Percentiles rank a stretch among this genome's conserved stretches.
Conservation (phyloP, 2,797 vertebrate genomes). For the Coregonus sp. region DNA sequence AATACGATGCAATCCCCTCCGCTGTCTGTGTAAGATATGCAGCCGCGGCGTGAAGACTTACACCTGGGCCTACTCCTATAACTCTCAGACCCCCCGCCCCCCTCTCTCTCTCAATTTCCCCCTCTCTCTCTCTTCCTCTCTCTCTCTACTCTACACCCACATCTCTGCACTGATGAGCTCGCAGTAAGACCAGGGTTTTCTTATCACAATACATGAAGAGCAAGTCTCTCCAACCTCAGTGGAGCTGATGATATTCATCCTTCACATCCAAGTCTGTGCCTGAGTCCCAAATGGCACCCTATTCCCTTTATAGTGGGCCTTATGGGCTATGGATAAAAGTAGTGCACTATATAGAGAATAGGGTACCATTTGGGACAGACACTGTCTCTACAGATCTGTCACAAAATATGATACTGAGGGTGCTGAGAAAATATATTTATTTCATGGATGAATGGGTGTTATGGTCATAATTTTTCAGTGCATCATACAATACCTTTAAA, state of each 20-base stretch:
- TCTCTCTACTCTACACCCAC: neutral
- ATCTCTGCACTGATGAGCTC: conserved; percentile 15
- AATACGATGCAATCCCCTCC: conserved; percentile 33
- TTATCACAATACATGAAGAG: conserved; percentile 25
- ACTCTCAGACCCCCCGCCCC: neutral
- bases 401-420: neutral
- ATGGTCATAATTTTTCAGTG: neutral
- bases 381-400: neutral
- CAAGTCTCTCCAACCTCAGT: conserved; percentile 8
- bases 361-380: neutral
- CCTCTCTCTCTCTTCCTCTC: neutral
- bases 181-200: conserved; percentile 10
- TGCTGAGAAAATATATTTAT: neutral
- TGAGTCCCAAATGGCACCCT: too few relatives aligned
- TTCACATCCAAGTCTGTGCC: neutral
- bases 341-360: too few relatives aligned
- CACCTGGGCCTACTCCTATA: conserved; percentile 10
- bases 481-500: neutral
- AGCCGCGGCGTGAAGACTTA: conserved; percentile 16
- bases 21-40: conserved; percentile 39
- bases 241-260: conserved; percentile 22
- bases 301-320: too few relatives aligned
- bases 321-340: too few relatives aligned
- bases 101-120: too few relatives aligned
- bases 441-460: neutral